Evolutionary conservation across 2,113 vertebrate species (phyloP).

Genomic region (Pangasianodon gigas): DNA sequence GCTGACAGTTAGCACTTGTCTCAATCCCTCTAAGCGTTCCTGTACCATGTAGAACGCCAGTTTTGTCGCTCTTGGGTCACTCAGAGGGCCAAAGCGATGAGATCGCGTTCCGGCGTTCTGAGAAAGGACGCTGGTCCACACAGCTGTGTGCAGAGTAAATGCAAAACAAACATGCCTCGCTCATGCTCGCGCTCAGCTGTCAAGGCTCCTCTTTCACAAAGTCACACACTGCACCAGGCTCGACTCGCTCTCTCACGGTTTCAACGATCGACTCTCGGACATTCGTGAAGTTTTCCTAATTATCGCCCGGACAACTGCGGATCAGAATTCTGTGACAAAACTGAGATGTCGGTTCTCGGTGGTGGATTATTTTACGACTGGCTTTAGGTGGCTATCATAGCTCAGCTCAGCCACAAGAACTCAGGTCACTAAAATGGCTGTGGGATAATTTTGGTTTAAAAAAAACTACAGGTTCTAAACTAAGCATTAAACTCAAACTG

Average conservation of each 20-base stretch:
- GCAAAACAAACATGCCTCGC: conserved; percentile 80
- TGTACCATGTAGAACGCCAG: background rate
- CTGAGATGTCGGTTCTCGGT: conserved; percentile 48
- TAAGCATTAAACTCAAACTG: background rate
- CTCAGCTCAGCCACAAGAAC: conserved; percentile 25
- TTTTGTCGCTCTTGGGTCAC: conserved; percentile 54
- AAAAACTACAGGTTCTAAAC: background rate
- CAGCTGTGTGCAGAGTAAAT: conserved; percentile 76
- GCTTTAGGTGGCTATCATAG: conserved; percentile 42
- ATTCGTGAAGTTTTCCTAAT: conserved; percentile 67
- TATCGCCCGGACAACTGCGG: conserved; percentile 70
- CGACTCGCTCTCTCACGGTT: conserved; percentile 45
- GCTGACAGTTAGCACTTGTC: conserved; percentile 10
- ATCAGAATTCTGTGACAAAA: conserved; percentile 71
- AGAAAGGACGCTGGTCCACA: conserved; percentile 75
- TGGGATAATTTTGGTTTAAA: conserved; percentile 1
- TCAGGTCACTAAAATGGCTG: conserved; percentile 39
- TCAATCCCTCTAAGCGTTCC: conserved; percentile 37
- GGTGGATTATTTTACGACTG: conserved; percentile 8
- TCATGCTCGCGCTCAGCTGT: conserved; percentile 78
- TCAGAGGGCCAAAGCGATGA: conserved; percentile 62
- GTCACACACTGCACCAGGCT: conserved; percentile 55
- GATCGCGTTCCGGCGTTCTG: conserved; percentile 72
- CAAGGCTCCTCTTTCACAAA: conserved; percentile 77
- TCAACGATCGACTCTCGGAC: conserved; percentile 51